These are phyloP conservation scores for Alca torda DNA, from an alignment of 2,797 vertebrate species.

Conservation along the genomic window DNA sequence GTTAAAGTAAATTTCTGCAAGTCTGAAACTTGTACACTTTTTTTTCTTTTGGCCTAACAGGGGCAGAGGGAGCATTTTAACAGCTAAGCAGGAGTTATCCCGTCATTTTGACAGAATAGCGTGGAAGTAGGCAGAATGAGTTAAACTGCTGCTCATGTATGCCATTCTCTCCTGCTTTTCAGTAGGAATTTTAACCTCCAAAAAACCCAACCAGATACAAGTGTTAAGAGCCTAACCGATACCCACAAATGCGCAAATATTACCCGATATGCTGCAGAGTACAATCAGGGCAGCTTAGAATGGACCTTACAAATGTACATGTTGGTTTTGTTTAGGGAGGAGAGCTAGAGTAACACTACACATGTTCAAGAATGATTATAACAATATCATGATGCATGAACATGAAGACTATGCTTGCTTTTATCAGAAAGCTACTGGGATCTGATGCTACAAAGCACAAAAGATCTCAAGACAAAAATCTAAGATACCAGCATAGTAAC, in stretches of 20 bases:
- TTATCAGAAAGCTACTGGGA: not conserved
- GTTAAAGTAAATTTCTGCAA: not conserved
- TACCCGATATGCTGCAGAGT: not conserved
- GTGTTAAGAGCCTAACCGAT: not conserved
- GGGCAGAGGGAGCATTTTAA: not conserved
- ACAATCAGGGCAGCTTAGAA: not conserved
- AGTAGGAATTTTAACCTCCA: not conserved
- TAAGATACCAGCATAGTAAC: not conserved
- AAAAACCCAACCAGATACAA: not conserved
- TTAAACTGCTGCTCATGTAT: not conserved
- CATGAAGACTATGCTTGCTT: not conserved
- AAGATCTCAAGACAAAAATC: not conserved
- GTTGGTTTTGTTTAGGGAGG: not conserved
- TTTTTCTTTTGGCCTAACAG: not conserved
- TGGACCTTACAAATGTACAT: accelerated
- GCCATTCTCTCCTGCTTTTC: not conserved
- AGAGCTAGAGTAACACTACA: not conserved
- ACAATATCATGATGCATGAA: not conserved
- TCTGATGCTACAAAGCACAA: not conserved
- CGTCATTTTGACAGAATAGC: not conserved
- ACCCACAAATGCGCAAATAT: not conserved
- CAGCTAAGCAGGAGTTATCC: not conserved
- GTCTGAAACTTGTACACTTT: not conserved
- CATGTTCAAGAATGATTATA: not conserved
- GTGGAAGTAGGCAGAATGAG: not conserved